Conservation (phyloP, 2,888 invertebrate species). For the Acrocyrtus sp. region DNA sequence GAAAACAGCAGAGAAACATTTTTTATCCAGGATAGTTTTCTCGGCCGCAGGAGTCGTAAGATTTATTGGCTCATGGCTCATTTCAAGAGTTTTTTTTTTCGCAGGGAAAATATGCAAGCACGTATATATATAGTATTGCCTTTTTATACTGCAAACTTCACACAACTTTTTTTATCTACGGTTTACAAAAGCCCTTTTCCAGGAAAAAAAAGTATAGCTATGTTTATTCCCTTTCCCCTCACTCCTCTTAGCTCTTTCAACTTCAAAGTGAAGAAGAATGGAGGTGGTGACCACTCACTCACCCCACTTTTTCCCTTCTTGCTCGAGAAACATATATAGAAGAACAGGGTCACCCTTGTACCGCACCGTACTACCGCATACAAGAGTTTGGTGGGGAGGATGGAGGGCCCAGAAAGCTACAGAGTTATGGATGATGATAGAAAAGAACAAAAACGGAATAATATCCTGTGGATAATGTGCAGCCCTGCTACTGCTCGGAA, state of each 20-base stretch:
- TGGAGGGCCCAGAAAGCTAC: not conserved
- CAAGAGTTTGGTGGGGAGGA: not conserved
- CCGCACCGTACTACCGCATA: not conserved
- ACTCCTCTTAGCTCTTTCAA: no score
- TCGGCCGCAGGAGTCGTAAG: conserved; percentile 19
- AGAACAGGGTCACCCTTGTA: not conserved
- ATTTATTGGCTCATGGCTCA: conserved; percentile 22
- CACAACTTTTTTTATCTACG: no score
- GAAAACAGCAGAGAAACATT: not conserved
- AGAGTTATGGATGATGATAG: not conserved
- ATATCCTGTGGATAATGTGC: not conserved
- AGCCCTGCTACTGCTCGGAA: not conserved
- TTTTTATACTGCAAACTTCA: not conserved
- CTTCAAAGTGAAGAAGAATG: not conserved
- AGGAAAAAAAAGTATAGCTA: not conserved
- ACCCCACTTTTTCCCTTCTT: not conserved
- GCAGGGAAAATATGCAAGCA: not conserved
- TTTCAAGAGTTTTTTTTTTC: not conserved
- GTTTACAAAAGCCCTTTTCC: not conserved
- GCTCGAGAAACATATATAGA: no score
- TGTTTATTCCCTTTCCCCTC: no score
- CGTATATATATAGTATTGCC: no score
- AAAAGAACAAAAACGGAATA: not conserved
- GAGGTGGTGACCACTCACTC: not conserved
- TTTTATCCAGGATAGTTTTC: conserved; percentile 13